A percentile compares a stretch with the other conserved stretches of the same genome.
Evolutionary conservation across 1,140 invertebrate species (phyloP).

Genomic region (Conus betulinus): DNA sequence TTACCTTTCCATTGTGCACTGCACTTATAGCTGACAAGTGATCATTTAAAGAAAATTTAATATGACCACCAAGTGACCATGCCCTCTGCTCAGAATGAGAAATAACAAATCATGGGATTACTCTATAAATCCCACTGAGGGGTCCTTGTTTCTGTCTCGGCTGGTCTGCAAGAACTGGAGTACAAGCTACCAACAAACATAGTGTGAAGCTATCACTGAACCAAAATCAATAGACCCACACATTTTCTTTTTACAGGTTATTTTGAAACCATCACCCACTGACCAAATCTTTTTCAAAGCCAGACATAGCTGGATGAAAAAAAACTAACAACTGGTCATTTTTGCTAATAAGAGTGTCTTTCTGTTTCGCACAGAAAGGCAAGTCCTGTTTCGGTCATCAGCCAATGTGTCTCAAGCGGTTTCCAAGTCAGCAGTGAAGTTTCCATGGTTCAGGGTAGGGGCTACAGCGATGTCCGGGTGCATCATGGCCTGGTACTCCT

Average conservation of each 20-base stretch:
- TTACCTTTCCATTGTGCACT: not conserved
- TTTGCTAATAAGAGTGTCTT: not conserved
- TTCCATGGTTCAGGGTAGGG: constrained; percentile 4
- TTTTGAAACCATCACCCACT: not conserved
- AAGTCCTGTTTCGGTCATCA: not conserved
- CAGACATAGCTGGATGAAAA: not conserved
- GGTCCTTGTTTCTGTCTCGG: not conserved
- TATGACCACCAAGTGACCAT: no score
- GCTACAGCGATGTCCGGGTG: constrained; percentile 45
- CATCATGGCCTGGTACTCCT: constrained; percentile 45
- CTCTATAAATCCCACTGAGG: no score
- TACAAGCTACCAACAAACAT: not conserved
- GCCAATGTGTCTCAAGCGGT: constrained; percentile 23
- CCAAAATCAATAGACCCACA: not conserved
- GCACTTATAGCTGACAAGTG: not conserved
- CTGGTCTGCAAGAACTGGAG: not conserved
- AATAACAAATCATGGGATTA: no score
- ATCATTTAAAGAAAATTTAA: no score
- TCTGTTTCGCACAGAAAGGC: not conserved
- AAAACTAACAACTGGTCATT: not conserved
- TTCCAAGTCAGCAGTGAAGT: constrained; percentile 42
- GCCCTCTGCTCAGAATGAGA: no score
- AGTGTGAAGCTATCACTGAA: not conserved
- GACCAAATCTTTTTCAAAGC: not conserved
- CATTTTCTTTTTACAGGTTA: not conserved